These are phyloP conservation scores for Gobius niger DNA, from an alignment of 2,113 vertebrate species.

Conservation along the genomic window DNA sequence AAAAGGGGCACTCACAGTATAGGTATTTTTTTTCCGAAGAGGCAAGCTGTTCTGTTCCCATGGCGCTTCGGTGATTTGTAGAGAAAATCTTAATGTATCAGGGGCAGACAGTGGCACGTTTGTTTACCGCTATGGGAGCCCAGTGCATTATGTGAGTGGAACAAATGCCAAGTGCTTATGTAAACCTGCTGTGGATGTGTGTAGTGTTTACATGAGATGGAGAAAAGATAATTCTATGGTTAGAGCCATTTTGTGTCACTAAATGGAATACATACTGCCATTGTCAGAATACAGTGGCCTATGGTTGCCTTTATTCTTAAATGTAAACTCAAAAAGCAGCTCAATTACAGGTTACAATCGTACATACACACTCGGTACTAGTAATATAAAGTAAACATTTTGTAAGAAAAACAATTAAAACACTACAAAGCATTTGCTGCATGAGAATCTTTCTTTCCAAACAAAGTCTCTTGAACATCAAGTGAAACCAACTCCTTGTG, in stretches of 20 bases:
- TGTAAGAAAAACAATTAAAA: no score
- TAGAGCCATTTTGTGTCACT: conserved; percentile 37
- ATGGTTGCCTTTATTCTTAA: no score
- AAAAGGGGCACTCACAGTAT: conserved; percentile 22
- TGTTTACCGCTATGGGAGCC: conserved; percentile 58
- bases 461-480: no score
- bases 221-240: conserved; percentile 48
- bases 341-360: no score
- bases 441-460: no score
- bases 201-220: conserved; percentile 22
- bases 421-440: no score
- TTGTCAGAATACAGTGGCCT: no score
- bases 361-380: no score
- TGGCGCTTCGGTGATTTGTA: conserved; percentile 40
- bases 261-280: conserved; percentile 9
- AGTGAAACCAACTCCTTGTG: no score
- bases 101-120: conserved; percentile 51
- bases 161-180: conserved; percentile 52
- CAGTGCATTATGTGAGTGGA: conserved; percentile 37
- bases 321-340: no score
- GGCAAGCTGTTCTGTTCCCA: conserved; percentile 59
- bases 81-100: conserved; percentile 48
- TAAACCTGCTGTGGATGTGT: conserved; percentile 36
- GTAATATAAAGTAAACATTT: no score
- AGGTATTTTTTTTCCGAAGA: conserved; percentile 33